These are phyloP conservation scores for Polydrusus tereticollis DNA, from an alignment of 2,888 invertebrate species.

Conservation along the genomic window DNA sequence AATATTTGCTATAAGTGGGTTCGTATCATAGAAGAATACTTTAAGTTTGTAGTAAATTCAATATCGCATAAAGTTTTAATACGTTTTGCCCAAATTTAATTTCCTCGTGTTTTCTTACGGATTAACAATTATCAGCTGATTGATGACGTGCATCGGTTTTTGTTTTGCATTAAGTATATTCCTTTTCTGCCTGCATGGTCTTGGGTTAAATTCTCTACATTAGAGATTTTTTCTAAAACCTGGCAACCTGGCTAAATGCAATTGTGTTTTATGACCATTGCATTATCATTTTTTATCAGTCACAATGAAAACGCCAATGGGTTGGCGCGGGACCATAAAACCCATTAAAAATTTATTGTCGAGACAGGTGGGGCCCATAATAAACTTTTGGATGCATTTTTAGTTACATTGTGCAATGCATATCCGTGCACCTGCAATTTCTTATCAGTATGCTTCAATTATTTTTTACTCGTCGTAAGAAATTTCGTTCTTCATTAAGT, in stretches of 20 bases:
- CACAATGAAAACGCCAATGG: background rate
- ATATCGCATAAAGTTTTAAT: too few species aligned
- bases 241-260: background rate
- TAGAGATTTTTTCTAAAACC: too few species aligned
- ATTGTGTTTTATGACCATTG: background rate
- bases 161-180: too few species aligned
- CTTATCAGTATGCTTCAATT: background rate
- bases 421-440: conserved; percentile 1
- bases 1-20: too few species aligned
- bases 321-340: background rate
- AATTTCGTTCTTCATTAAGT: background rate
- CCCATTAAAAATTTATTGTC: conserved; percentile 6
- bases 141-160: too few species aligned
- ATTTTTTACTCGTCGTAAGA: background rate
- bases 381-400: background rate
- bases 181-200: too few species aligned
- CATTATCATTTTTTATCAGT: background rate
- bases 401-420: background rate
- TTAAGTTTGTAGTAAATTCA: too few species aligned
- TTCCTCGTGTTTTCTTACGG: too few species aligned
- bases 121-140: too few species aligned
- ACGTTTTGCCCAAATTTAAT: too few species aligned
- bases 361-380: conserved; percentile 3
- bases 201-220: too few species aligned
- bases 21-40: too few species aligned